These are phyloP conservation scores for Stenodema calcarata DNA, from an alignment of 2,888 invertebrate genomes.

Conservation along the genomic window DNA sequence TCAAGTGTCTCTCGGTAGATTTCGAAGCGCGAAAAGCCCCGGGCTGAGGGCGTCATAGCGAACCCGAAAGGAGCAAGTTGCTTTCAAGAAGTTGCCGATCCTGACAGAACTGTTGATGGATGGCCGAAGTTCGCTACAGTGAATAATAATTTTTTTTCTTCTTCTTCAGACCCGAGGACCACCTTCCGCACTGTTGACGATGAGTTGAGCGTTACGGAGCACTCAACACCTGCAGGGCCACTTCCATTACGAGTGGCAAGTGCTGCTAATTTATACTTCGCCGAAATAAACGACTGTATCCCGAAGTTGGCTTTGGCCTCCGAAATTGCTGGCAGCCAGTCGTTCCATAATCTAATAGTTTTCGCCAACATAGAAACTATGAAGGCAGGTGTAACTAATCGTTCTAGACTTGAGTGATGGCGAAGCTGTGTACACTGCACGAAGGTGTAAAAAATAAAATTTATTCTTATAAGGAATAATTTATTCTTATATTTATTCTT, in stretches of 20 bases:
- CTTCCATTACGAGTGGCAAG: not conserved
- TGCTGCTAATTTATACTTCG: not conserved
- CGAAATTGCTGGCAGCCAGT: no score
- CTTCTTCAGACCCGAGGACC: no score
- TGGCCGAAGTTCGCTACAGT: not conserved
- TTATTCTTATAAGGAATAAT: no score
- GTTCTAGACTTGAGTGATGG: no score
- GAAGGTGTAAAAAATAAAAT: no score
- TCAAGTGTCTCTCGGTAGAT: not conserved
- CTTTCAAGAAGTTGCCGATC: not conserved
- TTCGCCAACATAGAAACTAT: no score
- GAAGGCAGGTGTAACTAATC: no score
- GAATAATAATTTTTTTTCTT: conserved; percentile 2
- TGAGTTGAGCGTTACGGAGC: not conserved
- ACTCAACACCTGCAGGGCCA: not conserved
- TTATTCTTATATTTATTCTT: no score
- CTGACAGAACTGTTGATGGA: not conserved
- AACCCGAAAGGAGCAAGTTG: not conserved
- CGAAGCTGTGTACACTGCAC: no score
- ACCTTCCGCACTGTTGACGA: not conserved
- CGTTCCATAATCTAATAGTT: no score
- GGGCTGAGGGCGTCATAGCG: not conserved
- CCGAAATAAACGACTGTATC: not conserved
- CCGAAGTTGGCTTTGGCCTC: not conserved
- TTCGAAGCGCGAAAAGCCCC: not conserved